Conservation (phyloP, 1,140 invertebrate species). For the Pseudachorutes palmiensis region DNA sequence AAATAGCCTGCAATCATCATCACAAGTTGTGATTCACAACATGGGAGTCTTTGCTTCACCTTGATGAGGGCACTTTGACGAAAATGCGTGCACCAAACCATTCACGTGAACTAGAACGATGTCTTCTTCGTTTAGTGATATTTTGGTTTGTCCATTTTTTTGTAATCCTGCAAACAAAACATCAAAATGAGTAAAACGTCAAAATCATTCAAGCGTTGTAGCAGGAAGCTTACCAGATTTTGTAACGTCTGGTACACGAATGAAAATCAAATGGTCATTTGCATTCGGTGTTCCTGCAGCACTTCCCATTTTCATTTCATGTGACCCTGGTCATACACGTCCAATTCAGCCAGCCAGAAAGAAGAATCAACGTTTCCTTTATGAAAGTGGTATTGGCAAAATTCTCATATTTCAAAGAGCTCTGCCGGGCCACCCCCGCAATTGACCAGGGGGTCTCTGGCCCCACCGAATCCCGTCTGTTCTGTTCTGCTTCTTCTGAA, state of each 20-base stretch:
- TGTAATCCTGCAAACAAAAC: conserved; percentile 15
- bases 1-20: too few species aligned
- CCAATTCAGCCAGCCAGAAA: background rate
- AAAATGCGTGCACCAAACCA: conserved; percentile 19
- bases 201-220: too few species aligned
- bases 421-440: background rate
- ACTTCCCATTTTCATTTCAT: background rate
- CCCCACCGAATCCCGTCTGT: background rate
- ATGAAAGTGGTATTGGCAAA: background rate
- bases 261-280: conserved; percentile 1
- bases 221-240: conserved; percentile 14
- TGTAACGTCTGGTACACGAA: background rate
- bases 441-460: background rate
- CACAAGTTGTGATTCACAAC: too few species aligned
- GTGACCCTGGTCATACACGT: background rate
- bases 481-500: background rate
- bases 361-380: background rate
- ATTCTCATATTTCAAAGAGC: background rate
- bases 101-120: conserved; percentile 17
- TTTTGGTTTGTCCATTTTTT: conserved; percentile 14
- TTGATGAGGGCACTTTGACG: conserved; percentile 28
- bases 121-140: conserved; percentile 25
- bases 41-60: too few species aligned
- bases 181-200: too few species aligned
- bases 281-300: background rate